Percentiles rank a stretch among this genome's conserved stretches.
These are phyloP conservation scores for Sericinus montela DNA, from an alignment of 2,888 invertebrate genomes.

Conservation along the genomic window DNA sequence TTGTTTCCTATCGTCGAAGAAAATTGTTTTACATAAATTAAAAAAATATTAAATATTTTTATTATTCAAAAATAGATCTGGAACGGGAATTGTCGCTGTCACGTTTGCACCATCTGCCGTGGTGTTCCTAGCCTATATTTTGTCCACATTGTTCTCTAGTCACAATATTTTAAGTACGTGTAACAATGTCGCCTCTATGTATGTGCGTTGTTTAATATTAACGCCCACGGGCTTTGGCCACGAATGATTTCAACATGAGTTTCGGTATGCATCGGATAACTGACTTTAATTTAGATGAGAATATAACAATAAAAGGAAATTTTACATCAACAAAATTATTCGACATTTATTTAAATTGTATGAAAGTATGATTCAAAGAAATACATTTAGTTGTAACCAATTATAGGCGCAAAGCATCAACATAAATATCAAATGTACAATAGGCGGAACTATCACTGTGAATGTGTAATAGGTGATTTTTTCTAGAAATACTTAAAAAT, in stretches of 20 bases:
- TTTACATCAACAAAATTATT: background rate
- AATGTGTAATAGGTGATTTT: no score
- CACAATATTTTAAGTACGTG: constrained; percentile 20
- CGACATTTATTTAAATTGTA: no score
- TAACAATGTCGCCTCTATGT: constrained; percentile 16
- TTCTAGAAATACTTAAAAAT: no score
- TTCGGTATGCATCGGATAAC: constrained; percentile 1
- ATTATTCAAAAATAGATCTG: background rate
- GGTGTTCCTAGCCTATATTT: constrained; percentile 17
- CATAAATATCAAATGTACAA: no score
- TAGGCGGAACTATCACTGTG: no score
- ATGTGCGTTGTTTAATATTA: constrained; percentile 9
- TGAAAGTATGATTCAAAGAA: no score
- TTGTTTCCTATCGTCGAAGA: no score
- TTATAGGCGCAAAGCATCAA: no score
- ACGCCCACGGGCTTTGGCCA: background rate
- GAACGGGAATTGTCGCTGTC: background rate
- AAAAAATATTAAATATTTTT: no score
- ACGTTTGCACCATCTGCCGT: constrained; percentile 7
- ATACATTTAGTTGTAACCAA: no score
- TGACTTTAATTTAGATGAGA: constrained; percentile 13
- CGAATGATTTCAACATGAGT: constrained; percentile 16
- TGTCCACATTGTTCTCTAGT: constrained; percentile 22
- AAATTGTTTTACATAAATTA: no score
- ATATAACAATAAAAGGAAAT: constrained; percentile 12